Base-by-base conservation (phyloP, 2,113 vertebrate species). In the Leuciscus idus region DNA sequence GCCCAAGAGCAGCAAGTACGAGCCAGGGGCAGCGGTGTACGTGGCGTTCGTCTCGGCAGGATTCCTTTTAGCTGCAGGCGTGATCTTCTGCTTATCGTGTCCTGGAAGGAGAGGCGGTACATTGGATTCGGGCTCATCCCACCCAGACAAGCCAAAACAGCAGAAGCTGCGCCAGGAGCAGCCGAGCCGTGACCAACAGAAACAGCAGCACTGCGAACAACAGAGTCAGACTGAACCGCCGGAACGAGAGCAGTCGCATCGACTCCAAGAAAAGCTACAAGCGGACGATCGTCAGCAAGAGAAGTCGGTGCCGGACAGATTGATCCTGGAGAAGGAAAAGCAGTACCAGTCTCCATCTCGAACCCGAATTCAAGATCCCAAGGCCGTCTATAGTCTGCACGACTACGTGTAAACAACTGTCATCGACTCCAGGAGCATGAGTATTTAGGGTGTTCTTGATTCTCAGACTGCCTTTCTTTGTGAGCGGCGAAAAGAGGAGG, bases 1-100 rank as follows among this genome's bases (percentile, higher is more conserved):
- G 85, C 96, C 98, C 0, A 96, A 97, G 84, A 96, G 95, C 94
- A 95, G 93, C 78, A 97, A 96, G 75, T 96, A 96, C 0, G 97
- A 98, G 88, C 98, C 97, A 0, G 98, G 98, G 33, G 97, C 95
- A 46, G 97, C 98, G 0, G 90, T 99, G 88, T 98, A 98, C 1
- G 86, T 96, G 1, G 96, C 96, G 7, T 98, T 98, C 48, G 89
- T 98, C 81, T 97, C 97, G 0, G 96, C 97, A 0, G 93, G 94
- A 19, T 94, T 98, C 90, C 96, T 98, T 57, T 90, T 98, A 75
- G 91, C 95, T 0, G 94, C 95, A 2, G 98, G 98, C 5, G 90
- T 95, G 17, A 95, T 98, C 72, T 97, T 99, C 84, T 98, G 97
- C 75, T 84, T 95, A 87, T 97, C 97, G 0, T 97, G 96, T 86